Conservation (phyloP, 1,140 invertebrate genomes). For the Pararge aegeria region DNA sequence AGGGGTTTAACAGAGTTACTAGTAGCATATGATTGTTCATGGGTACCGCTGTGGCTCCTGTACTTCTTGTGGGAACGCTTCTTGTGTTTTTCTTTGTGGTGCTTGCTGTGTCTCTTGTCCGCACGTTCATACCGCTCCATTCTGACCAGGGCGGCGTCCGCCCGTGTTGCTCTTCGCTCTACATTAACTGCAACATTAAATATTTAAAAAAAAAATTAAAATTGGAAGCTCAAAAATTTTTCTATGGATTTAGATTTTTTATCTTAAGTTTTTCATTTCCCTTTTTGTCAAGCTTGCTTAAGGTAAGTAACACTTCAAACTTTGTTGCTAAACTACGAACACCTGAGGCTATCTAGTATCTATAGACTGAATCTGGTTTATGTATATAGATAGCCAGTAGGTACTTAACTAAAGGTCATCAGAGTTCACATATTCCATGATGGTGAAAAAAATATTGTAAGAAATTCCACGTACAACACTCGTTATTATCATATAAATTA, state of each 20-base stretch:
- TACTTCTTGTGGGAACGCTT: constrained; percentile 69
- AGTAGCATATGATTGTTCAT: constrained; percentile 70
- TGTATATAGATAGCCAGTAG: neutral
- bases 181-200: constrained; percentile 58
- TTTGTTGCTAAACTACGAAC: no score
- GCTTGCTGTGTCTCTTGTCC: constrained; percentile 68
- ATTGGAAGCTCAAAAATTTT: neutral
- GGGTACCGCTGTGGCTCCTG: constrained; percentile 62
- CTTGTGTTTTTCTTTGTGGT: constrained; percentile 76
- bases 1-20: constrained; percentile 82
- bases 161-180: constrained; percentile 52
- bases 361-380: no score
- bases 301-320: no score
- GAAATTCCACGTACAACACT: no score
- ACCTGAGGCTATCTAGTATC: no score
- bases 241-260: no score
- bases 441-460: neutral
- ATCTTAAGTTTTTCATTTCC: no score
- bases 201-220: neutral
- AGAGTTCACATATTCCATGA: neutral
- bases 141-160: constrained; percentile 48
- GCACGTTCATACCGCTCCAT: constrained; percentile 73
- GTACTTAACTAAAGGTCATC: constrained; percentile 10
- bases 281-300: no score
- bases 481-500: neutral